Base-by-base conservation (phyloP, 2,113 vertebrate species). In the Erythrocercus mccallii region DNA sequence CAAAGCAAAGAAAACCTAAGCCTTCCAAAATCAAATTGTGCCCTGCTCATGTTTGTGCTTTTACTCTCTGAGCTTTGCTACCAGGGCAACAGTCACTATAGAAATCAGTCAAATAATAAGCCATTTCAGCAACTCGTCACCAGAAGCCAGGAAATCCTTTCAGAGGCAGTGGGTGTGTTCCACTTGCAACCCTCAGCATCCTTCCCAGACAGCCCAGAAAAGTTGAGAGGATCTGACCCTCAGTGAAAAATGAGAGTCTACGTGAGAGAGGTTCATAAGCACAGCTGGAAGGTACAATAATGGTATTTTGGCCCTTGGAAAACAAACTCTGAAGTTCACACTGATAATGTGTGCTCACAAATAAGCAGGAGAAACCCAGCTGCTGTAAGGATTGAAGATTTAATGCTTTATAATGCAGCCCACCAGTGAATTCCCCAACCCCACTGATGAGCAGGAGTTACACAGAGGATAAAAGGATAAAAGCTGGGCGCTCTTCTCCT, bases 71-170 rank as follows among this genome's bases (percentile, higher is more conserved):
- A 72, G 78, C 72, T 81, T 48, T 87, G 92, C 81, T 96, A 86
- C 91, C 86, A 87, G 86, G 91, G 84, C 89, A 95, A 94, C 95
- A 91, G 93, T 95, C 89, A 68, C 93, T 94, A 92, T 72, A 96
- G 91, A 76, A 85, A 95, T 91, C 35, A 69, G 89, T 15, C 28
- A 68, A 91, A 91, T 33, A 89, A 81, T 37, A 71, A 84, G 57
- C 77, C 62, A 42, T 40, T 71, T 89, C 91, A 48, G 66, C 81
- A 70, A 47, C 30, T 93, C 33, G 40, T 81, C 72, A 14, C 47
- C 25, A 28, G 58, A 4, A 88, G 82, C 58, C 65, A 58, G 56
- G 77, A 76, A 66, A 57, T 17, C 72, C 62, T 68, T 28, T 50
- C 66, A 14, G 45, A 61, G n/a, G 50, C 25, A 72, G 13, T 25